These are phyloP conservation scores for Bugula neritina DNA, from an alignment of 2,888 invertebrate species.

Conservation along the genomic window DNA sequence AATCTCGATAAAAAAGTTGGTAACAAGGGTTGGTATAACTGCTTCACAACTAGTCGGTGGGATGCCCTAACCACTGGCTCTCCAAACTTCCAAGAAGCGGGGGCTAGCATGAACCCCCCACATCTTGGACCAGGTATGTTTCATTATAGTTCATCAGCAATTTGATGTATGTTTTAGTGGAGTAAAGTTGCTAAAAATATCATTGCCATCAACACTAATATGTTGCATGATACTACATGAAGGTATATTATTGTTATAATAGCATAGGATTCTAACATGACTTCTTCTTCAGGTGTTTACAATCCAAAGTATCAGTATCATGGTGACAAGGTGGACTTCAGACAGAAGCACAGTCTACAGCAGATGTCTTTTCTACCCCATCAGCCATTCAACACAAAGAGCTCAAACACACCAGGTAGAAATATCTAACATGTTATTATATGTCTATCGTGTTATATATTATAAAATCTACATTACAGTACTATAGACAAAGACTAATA, in stretches of 20 bases:
- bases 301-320: not conserved
- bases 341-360: not conserved
- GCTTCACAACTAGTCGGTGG: not conserved
- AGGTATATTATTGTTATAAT: not conserved
- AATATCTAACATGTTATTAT: too few species aligned
- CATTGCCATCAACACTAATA: too few species aligned
- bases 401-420: not conserved
- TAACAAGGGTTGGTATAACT: not conserved
- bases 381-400: not conserved
- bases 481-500: too few species aligned
- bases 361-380: not conserved
- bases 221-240: not conserved
- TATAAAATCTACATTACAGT: too few species aligned
- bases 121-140: constrained; percentile 21
- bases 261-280: too few species aligned
- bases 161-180: too few species aligned
- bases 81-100: not conserved
- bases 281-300: constrained; percentile 6
- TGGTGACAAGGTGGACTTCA: not conserved
- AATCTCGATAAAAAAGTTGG: not conserved
- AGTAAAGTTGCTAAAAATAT: too few species aligned
- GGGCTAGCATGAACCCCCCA: not conserved
- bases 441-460: too few species aligned
- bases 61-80: not conserved
- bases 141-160: too few species aligned